Evolutionary conservation across 1,140 invertebrate genomes (phyloP), one percentile per base, ranked within the genome.

Genomic region (Octopus sinensis): DNA sequence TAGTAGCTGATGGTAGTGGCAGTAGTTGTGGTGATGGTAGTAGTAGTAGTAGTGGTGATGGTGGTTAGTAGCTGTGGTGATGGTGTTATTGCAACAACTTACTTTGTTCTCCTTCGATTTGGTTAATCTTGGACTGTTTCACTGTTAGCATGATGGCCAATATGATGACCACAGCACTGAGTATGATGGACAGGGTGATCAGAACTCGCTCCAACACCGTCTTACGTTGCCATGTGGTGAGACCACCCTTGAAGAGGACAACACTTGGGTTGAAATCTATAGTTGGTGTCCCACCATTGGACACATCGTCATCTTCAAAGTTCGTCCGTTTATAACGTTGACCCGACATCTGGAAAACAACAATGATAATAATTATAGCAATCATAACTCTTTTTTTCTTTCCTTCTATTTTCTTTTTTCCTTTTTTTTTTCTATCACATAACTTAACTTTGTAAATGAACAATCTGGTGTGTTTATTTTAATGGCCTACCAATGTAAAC

Each of bases 121-220:
- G 73, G 23, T 84, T 82, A 54, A 86, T 82, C 43, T 85, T 76
- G 2, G 85, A 81, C 5, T 85, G 79, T 75, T 86, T 84, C 13
- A 91, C 88, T 43, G 92, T 91, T 56, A 94, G 87, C 53, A 94
- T 89, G 53, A 93, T 87, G 73, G 94, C 93, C 81, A 95, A 91
- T 81, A 90, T 84, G 54, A 90, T 83, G 43, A 91, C 83, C 0
- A 86, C 82, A 0, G 90, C 71, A 4, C 84, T 76, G 51, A 89
- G 80, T 6, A 86, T 53, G 4, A 83, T 79, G 43, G 84, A 54
- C 1, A 88, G 54, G 6, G 88, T 68, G 0, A 89, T 71, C n/a
- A 90, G 82, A 4, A 86, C 79, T n/a, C 84, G 82, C 81, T 90
- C 89, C 76, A 89, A 81, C 54, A 84, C n/a, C 9, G 83, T 81